These are phyloP conservation scores for Candoia aspera DNA, from an alignment of 2,113 vertebrate species.

Conservation along the genomic window DNA sequence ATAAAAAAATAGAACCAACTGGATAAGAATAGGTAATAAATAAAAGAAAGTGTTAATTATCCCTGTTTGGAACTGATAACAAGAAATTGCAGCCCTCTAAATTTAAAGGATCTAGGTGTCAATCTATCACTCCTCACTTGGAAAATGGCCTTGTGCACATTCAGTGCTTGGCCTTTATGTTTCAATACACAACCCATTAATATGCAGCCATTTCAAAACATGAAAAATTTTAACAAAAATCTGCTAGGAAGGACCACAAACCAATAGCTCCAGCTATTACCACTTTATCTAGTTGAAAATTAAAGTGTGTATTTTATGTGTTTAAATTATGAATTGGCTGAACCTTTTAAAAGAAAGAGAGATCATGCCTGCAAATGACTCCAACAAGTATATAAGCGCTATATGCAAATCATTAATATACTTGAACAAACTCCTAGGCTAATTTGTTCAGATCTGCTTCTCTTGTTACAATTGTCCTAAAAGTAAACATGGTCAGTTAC, in stretches of 20 bases:
- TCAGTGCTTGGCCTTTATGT: constrained; percentile 21
- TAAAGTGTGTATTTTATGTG: constrained; percentile 11
- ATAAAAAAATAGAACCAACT: constrained; percentile 37
- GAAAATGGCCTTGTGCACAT: constrained; percentile 29
- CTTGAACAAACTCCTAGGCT: constrained; percentile 28
- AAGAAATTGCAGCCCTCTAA: neutral
- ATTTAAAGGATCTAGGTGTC: constrained; percentile 8
- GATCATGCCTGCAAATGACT: neutral
- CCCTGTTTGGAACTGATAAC: constrained; percentile 3
- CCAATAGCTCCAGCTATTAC: neutral
- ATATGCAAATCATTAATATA: neutral
- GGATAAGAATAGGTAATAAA: neutral
- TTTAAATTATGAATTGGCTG: neutral
- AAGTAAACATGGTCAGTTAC: neutral
- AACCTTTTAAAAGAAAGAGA: neutral
- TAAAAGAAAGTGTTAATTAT: constrained; percentile 9
- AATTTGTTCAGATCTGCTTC: neutral
- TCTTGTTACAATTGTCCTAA: neutral
- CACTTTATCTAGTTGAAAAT: neutral
- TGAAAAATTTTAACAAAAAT: neutral
- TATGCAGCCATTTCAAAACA: neutral
- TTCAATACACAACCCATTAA: constrained; percentile 16
- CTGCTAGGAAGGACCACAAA: neutral
- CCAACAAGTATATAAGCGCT: neutral
- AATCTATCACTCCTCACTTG: neutral